A percentile compares a stretch with the other conserved stretches of the same genome.
These are phyloP conservation scores for Tokudaia muenninki DNA, from an alignment of 2,797 vertebrate genomes.

Conservation along the genomic window DNA sequence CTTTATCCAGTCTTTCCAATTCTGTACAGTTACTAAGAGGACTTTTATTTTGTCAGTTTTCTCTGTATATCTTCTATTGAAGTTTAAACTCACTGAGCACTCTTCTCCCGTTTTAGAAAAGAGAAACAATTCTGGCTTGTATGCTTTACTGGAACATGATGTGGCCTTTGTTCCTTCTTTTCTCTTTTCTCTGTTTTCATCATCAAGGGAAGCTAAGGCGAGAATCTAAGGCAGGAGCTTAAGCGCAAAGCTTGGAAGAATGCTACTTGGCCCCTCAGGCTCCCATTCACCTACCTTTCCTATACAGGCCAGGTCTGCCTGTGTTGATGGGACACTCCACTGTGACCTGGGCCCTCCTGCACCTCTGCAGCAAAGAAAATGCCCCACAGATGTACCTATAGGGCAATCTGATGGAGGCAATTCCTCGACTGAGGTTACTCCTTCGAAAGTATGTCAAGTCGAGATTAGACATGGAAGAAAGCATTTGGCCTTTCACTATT, in stretches of 20 bases:
- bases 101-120: not conserved
- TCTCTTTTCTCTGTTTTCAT: not conserved
- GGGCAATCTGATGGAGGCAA: not conserved
- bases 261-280: too few relatives aligned
- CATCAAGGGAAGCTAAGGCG: too few relatives aligned
- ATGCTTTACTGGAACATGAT: slow-evolving; percentile 29
- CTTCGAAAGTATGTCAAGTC: not conserved
- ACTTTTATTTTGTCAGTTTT: slow-evolving; percentile 35
- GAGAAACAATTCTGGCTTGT: slow-evolving; percentile 4
- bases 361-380: not conserved
- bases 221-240: not conserved
- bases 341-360: not conserved
- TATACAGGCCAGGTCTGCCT: not conserved
- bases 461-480: not conserved
- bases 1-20: not conserved
- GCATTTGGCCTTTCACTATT: not conserved
- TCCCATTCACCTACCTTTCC: not conserved
- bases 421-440: too few relatives aligned
- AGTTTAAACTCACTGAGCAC: slow-evolving; percentile 36
- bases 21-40: not conserved
- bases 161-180: not conserved
- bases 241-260: not conserved
- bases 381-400: not conserved
- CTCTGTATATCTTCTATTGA: not conserved
- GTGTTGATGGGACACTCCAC: not conserved